Conservation (phyloP, 2,113 vertebrate genomes). For the Hippocampus barbouri region DNA sequence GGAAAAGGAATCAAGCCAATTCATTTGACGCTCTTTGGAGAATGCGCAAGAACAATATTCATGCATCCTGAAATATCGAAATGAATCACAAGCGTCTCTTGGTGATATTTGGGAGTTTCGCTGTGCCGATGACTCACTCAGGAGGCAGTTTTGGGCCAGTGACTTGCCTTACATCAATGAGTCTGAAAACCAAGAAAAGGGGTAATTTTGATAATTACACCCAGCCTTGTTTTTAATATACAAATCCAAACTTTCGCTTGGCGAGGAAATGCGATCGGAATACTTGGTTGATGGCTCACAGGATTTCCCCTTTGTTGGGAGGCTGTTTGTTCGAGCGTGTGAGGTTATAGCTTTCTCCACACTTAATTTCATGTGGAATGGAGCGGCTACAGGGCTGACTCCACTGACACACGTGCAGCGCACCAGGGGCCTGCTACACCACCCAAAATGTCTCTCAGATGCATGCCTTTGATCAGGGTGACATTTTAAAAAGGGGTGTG, state of each 20-base stretch:
- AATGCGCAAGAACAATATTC: not conserved
- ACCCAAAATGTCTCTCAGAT: slow-evolving; percentile 14
- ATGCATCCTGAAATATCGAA: slow-evolving; percentile 1
- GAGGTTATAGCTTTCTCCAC: slow-evolving; percentile 20
- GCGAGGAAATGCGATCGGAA: slow-evolving; percentile 48
- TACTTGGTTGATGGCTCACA: slow-evolving; percentile 31
- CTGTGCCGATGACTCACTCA: slow-evolving; percentile 51
- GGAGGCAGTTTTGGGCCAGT: slow-evolving; percentile 37
- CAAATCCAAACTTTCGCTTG: slow-evolving; percentile 19
- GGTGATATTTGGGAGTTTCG: slow-evolving; percentile 47
- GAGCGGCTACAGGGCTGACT: slow-evolving; percentile 26
- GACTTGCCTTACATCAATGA: slow-evolving; percentile 25
- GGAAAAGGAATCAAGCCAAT: not conserved
- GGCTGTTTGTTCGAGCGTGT: slow-evolving; percentile 4
- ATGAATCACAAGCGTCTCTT: slow-evolving; percentile 9
- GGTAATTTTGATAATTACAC: slow-evolving; percentile 61
- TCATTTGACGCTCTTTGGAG: not conserved
- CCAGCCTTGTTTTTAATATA: slow-evolving; percentile 42
- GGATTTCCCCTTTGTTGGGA: slow-evolving; percentile 7
- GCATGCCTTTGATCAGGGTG: slow-evolving; percentile 48
- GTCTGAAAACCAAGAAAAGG: slow-evolving; percentile 49
- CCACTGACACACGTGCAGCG: slow-evolving; percentile 1
- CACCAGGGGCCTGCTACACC: not conserved
- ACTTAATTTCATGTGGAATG: slow-evolving; percentile 32
- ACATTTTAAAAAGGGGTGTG: slow-evolving; percentile 35